A percentile compares a stretch with the other conserved stretches of the same genome.
These are phyloP conservation scores for Sminthurides bifidus DNA, from an alignment of 1,140 invertebrate species.

Conservation along the genomic window DNA sequence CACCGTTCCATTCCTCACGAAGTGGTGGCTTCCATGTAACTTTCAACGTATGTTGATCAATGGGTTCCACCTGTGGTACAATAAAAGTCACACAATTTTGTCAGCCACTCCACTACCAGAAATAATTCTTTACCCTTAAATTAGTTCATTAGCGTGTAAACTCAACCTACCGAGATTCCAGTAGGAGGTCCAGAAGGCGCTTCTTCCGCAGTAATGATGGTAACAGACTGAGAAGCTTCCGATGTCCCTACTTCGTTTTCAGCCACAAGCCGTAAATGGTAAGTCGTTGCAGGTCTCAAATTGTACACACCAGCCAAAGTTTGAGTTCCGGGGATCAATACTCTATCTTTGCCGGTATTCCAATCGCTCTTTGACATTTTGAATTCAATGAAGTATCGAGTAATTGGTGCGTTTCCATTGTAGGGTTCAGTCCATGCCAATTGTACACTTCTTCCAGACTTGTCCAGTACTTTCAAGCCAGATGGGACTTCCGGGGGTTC, in stretches of 20 bases:
- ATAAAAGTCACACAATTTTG: too few species aligned
- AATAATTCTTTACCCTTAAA: too few species aligned
- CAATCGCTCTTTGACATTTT: slow-evolving; percentile 70
- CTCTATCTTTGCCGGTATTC: slow-evolving; percentile 69
- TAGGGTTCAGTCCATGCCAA: slow-evolving; percentile 87
- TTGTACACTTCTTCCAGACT: slow-evolving; percentile 77
- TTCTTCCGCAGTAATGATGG: slow-evolving; percentile 89
- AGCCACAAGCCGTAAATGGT: slow-evolving; percentile 82
- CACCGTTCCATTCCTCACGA: slow-evolving; percentile 81
- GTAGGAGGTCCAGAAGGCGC: slow-evolving; percentile 37
- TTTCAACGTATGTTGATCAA: slow-evolving; percentile 81
- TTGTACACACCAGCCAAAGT: slow-evolving; percentile 78
- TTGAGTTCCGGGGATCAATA: slow-evolving; percentile 69
- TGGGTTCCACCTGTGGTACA: slow-evolving; percentile 72
- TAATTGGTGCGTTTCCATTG: slow-evolving; percentile 88
- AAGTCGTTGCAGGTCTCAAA: slow-evolving; percentile 78
- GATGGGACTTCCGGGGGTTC: slow-evolving; percentile 88
- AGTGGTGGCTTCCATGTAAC: slow-evolving; percentile 88
- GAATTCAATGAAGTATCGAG: slow-evolving; percentile 82
- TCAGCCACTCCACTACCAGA: too few species aligned
- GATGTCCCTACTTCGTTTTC: slow-evolving; percentile 88
- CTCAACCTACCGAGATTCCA: slow-evolving; percentile 10
- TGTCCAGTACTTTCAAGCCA: slow-evolving; percentile 78
- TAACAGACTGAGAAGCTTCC: slow-evolving; percentile 79
- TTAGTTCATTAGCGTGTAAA: too few species aligned